Percentiles rank a stretch among this genome's conserved stretches.
Evolutionary conservation across 2,888 invertebrate genomes (phyloP).

Genomic region (Ctenicera cuprea): DNA sequence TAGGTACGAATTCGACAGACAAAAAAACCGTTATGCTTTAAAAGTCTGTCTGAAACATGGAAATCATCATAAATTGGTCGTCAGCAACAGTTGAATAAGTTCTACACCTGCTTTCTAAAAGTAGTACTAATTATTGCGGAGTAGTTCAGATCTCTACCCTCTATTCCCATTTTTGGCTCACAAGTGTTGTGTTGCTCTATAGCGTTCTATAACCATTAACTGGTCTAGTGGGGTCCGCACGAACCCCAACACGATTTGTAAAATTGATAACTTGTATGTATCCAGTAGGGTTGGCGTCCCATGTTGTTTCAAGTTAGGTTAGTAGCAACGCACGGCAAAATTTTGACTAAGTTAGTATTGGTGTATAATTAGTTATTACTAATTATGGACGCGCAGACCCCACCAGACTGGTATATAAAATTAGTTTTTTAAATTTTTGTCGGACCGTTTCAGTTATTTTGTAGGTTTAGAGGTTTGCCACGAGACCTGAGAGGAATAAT

Average conservation of each 20-base stretch:
- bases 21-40: too few species aligned
- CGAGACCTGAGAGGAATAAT: too few species aligned
- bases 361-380: background rate
- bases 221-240: conserved; percentile 1
- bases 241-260: background rate
- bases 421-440: background rate
- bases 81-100: too few species aligned
- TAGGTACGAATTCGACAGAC: too few species aligned
- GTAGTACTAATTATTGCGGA: too few species aligned
- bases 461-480: background rate
- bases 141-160: too few species aligned
- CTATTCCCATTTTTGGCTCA: too few species aligned
- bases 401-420: conserved; percentile 3
- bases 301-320: background rate
- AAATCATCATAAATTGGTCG: too few species aligned
- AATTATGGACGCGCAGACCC: background rate
- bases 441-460: background rate
- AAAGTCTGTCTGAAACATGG: too few species aligned
- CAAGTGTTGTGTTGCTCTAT: too few species aligned
- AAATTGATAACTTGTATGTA: conserved; percentile 3
- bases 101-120: too few species aligned
- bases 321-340: background rate
- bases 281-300: background rate
- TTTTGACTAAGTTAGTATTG: background rate
- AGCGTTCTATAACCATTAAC: too few species aligned